phyloP scores from a whole-genome alignment of 2,113 vertebrate genomes.

The Marcusenius ussheri region DNA sequence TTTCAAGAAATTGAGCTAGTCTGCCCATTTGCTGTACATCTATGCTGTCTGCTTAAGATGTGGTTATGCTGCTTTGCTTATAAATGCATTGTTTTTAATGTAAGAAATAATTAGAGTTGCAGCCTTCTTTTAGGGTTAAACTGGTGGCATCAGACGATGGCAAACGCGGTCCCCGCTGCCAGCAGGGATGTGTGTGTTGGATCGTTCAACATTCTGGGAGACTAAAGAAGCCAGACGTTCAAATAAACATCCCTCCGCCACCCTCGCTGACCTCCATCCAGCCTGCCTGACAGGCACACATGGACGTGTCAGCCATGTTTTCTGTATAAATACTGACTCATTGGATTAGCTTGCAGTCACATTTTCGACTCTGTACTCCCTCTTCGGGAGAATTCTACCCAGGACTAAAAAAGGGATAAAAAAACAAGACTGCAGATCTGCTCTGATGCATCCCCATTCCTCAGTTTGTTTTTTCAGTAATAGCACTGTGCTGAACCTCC shows the following conservation, averaged over 20 bases:
- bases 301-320: neutral
- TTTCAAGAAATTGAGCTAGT: neutral
- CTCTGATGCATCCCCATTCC: neutral
- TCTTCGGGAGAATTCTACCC: neutral
- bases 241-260: neutral
- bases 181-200: neutral
- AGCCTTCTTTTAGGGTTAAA: neutral
- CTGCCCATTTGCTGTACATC: neutral
- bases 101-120: neutral
- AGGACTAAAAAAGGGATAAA: neutral
- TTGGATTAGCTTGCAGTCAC: too few relatives aligned
- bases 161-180: neutral
- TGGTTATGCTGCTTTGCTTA: neutral
- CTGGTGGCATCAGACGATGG: neutral
- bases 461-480: neutral
- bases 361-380: neutral
- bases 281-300: neutral
- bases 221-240: neutral
- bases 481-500: neutral
- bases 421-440: neutral
- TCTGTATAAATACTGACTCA: neutral
- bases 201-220: neutral
- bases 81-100: neutral
- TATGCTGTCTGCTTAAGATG: neutral
- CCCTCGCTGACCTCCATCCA: neutral